Base-by-base conservation (phyloP, 2,888 invertebrate species). In the Dynastes hyllus region DNA sequence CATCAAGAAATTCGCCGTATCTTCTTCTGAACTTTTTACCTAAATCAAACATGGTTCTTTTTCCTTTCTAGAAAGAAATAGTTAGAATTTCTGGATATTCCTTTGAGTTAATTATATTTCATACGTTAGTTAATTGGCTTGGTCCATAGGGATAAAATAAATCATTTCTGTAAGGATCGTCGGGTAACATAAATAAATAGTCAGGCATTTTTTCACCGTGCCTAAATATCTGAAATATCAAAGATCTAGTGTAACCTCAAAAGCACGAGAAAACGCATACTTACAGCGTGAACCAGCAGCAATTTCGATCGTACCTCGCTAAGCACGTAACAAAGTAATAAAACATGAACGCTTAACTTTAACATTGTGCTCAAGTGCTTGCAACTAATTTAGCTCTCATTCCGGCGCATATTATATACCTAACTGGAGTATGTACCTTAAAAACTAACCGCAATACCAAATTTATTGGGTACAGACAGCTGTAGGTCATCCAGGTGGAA, bases 61-160 rank as follows among this genome's bases (percentile, higher is more conserved):
- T 79, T 1, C 79, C 79, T 11, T 32, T 16, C 79, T 79, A 16
- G 2, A 50, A 53, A n/a, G 11, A 40, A 9, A 40, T 9, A 40
- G 6, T 9, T 40, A 9, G 5, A 40, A n/a, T n/a, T n/a, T 53
- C 13, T 53, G 13, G 11, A 53, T 53, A n/a, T 16, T 53, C 53
- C 4, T 9, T 53, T 3, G 13, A 53, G 13, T 5, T 16, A 53
- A 5, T n/a, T 13, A n/a, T 53, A 2, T 53, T 13, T 9, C 11
- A n/a, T 79, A 79, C 71, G 29, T 79, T 76, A 16, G 76, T 79
- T 55, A 79, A 67, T 29, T 76, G 76, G n/a, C 79, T 76, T 11
- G 45, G 45, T 61, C 79, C 79, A 27, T 55, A 66, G 6, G 76
- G 79, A 29, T 63, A 45, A 45, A 76, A 79, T n/a, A 13, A 22